phyloP scores from a whole-genome alignment of 2,888 invertebrate species.

The Tiliacea citrago region DNA sequence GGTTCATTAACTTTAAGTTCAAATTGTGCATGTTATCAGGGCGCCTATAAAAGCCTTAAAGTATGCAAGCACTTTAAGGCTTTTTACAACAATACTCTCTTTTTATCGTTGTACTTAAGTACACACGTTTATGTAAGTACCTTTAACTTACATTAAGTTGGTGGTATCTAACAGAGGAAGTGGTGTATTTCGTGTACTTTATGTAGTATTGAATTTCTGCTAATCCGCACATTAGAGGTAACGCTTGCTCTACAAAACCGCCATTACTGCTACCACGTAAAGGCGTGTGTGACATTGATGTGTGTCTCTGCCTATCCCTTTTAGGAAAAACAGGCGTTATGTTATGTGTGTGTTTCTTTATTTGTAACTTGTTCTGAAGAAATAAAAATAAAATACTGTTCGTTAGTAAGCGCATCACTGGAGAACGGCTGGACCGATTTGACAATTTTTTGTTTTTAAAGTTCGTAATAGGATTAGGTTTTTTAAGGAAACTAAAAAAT shows the following conservation, averaged over 20 bases:
- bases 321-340: background rate
- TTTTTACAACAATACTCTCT: slow-evolving; percentile 54
- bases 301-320: background rate
- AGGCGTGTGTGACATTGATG: no score
- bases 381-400: no score
- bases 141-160: background rate
- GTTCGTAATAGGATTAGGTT: no score
- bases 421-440: no score
- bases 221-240: background rate
- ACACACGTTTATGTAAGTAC: slow-evolving; percentile 16
- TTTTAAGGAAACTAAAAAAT: background rate
- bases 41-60: slow-evolving; percentile 42
- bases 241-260: background rate
- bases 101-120: slow-evolving; percentile 54
- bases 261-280: no score
- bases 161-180: background rate
- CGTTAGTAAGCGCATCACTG: no score
- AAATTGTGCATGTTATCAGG: slow-evolving; percentile 49
- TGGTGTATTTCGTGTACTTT: background rate
- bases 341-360: background rate
- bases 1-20: slow-evolving; percentile 33
- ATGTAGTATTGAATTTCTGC: background rate
- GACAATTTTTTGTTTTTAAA: no score
- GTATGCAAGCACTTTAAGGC: slow-evolving; percentile 47
- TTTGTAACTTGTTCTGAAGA: no score